phyloP scores from a whole-genome alignment of 2,888 invertebrate genomes.

The Mythimna loreyi region DNA sequence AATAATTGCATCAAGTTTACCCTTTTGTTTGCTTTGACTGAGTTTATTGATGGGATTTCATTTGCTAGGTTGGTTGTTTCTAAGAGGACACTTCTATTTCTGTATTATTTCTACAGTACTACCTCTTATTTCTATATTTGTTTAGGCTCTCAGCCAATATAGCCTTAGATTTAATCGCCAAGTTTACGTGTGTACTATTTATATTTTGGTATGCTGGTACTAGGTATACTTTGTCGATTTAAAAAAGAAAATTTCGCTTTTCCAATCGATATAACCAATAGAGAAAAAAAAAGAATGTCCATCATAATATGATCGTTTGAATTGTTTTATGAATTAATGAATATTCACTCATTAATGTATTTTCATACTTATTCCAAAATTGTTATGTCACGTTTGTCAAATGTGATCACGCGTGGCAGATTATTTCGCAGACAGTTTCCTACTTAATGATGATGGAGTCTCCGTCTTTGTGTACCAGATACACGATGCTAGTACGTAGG shows the following conservation, averaged over 20 bases:
- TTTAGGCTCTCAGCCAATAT: not conserved
- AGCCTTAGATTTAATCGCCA: too few species aligned
- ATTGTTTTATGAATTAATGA: not conserved
- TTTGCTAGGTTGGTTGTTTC: not conserved
- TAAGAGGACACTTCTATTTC: not conserved
- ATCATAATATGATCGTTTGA: not conserved
- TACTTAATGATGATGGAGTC: slow-evolving; percentile 47
- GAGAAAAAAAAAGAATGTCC: too few species aligned
- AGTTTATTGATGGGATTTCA: slow-evolving; percentile 25
- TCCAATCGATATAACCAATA: too few species aligned
- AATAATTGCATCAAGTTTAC: slow-evolving; percentile 37
- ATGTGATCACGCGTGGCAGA: slow-evolving; percentile 11
- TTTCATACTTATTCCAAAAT: slow-evolving; percentile 5
- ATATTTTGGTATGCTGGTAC: too few species aligned
- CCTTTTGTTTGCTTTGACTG: slow-evolving; percentile 20
- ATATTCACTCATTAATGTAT: not conserved
- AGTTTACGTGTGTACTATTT: too few species aligned
- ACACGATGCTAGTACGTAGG: slow-evolving; percentile 14
- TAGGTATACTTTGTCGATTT: too few species aligned
- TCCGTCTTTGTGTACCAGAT: slow-evolving; percentile 51
- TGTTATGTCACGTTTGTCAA: not conserved
- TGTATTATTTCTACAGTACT: not conserved
- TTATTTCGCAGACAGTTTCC: slow-evolving; percentile 31
- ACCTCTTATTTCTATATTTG: not conserved
- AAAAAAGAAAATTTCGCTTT: too few species aligned